Percentiles rank a stretch among this genome's conserved stretches.
phyloP scores from a whole-genome alignment of 1,140 invertebrate species.

The Lethocerus indicus region DNA sequence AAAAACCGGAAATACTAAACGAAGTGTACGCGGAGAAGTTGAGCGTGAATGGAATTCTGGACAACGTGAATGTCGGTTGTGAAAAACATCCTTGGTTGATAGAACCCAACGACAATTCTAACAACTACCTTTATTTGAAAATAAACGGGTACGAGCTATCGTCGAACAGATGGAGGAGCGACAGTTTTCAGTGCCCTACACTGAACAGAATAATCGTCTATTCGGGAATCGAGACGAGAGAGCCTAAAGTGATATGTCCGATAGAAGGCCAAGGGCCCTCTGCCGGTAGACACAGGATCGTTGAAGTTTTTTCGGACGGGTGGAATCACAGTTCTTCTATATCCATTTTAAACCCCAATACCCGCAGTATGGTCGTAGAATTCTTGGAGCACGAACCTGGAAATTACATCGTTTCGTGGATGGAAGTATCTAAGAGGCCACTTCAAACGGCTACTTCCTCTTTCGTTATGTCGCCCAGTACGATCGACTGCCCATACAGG shows the following conservation, averaged over 20 bases:
- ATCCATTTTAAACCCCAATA: slow-evolving; percentile 19
- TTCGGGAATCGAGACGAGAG: slow-evolving; percentile 30
- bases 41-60: slow-evolving; percentile 21
- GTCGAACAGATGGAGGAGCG: slow-evolving; percentile 14
- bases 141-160: slow-evolving; percentile 42
- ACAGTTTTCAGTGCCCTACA: slow-evolving; percentile 37
- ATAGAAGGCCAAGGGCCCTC: slow-evolving; percentile 20
- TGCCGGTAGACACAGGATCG: slow-evolving; percentile 21
- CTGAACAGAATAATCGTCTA: slow-evolving; percentile 58
- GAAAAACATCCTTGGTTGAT: slow-evolving; percentile 61
- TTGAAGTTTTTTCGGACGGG: slow-evolving; percentile 54
- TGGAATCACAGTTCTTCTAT: slow-evolving; percentile 33
- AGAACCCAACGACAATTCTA: slow-evolving; percentile 47
- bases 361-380: slow-evolving; percentile 45
- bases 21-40: slow-evolving; percentile 14
- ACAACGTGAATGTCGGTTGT: slow-evolving; percentile 32
- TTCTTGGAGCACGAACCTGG: slow-evolving; percentile 50
- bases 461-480: slow-evolving; percentile 34
- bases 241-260: slow-evolving; percentile 47
- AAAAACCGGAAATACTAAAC: slow-evolving; percentile 27
- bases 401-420: slow-evolving; percentile 55
- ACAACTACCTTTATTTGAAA: slow-evolving; percentile 52
- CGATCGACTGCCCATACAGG: slow-evolving; percentile 51
- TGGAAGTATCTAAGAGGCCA: slow-evolving; percentile 56
- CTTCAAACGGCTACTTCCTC: slow-evolving; percentile 32